Evolutionary conservation across 2,888 invertebrate genomes (phyloP), one percentile per base, ranked within the genome.

Genomic region (Drosophila leonis): DNA sequence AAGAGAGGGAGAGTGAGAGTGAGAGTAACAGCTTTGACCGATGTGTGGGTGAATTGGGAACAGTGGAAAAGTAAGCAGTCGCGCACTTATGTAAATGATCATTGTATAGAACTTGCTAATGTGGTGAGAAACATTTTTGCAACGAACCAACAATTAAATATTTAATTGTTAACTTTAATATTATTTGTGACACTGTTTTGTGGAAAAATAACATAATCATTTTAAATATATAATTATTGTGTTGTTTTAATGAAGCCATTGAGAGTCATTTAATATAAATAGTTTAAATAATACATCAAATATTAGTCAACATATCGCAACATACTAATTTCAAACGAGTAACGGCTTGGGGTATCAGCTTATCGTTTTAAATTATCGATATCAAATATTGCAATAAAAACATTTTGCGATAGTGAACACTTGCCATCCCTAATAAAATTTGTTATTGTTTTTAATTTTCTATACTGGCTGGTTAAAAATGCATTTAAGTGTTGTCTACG

Each of bases 401-500:
- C 10, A 8, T 10, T 2, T 20, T 18, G 15, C 54, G 48, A 54
- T 70, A 48, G 18, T 29, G n/a, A 4, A 27, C 0, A 4, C 4
- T 27, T 55, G 31, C 0, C 77, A 65, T 57, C 56, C 0, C 52
- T 57, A 48, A 48, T 20, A 1, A 2, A 7, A 5, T 49, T 48
- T 56, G 62, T 67, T 54, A 42, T 55, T 66, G 49, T 60, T 56
- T 8, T 27, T 37, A 35, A 24, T 29, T 27, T 4, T 1, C 12
- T 24, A 4, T 29, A 33, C 20, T n/a, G 1, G 10, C 29, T 37
- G 18, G 0, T 6, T 37, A 6, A 42, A 52, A 68, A 87, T 87
- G 87, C 46, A 74, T 42, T 72, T 87, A 42, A 68, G 37, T n/a
- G 90, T 88, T 52, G 94, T 96, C 15, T 99, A 99, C 93, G 96